Percentiles rank a stretch among this genome's conserved stretches.
Evolutionary conservation across 2,797 vertebrate species (phyloP).

Genomic region (Chaetophractus vellerosus): DNA sequence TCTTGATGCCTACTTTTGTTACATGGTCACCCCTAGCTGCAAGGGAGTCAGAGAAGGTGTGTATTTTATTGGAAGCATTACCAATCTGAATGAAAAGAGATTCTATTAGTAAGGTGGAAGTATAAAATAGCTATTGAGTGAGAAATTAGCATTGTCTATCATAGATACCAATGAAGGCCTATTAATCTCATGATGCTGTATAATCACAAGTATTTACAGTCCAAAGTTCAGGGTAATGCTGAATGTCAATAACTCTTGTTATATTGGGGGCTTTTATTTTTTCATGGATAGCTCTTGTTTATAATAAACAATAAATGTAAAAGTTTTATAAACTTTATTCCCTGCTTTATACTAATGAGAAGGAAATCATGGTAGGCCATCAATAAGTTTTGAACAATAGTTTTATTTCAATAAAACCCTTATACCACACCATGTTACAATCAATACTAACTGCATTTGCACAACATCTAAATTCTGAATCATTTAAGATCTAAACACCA

Average conservation of each 20-base stretch:
- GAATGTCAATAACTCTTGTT: conserved; percentile 42
- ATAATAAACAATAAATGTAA: conserved; percentile 31
- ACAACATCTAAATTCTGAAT: conserved; percentile 32
- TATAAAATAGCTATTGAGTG: neutral
- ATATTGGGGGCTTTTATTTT: conserved; percentile 5
- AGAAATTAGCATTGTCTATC: conserved; percentile 9
- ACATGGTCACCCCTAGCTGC: neutral
- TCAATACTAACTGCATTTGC: neutral
- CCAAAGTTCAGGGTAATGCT: conserved; percentile 11
- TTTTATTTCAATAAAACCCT: neutral
- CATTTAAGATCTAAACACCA: neutral
- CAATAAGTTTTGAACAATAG: conserved; percentile 36
- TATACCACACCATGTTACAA: neutral
- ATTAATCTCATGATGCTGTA: neutral
- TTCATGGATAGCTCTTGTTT: neutral
- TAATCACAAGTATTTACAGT: conserved; percentile 5
- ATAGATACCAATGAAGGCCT: neutral
- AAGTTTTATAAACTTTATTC: conserved; percentile 5
- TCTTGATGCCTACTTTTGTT: neutral
- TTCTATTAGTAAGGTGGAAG: neutral
- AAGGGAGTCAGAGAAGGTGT: neutral
- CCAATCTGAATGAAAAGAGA: neutral
- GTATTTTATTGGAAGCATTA: neutral
- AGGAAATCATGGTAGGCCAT: neutral
- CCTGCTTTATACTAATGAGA: neutral